Evolutionary conservation across 2,113 vertebrate genomes (phyloP).

Genomic region (Nothocercus nigrocapillus): DNA sequence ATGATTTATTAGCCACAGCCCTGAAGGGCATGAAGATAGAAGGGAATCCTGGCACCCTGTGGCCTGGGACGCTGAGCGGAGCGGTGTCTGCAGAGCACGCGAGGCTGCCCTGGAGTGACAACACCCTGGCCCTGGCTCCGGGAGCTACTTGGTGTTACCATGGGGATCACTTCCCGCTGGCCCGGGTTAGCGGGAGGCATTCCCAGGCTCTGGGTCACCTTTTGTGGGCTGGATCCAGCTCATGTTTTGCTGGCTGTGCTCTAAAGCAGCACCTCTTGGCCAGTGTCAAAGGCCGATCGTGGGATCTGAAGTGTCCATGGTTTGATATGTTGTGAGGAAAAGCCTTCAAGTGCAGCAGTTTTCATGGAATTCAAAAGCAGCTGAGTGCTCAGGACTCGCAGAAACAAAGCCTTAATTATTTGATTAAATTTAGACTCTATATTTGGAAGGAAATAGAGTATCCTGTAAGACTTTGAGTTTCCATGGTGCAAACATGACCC

Average conservation of each 20-base stretch:
- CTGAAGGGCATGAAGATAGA: background rate
- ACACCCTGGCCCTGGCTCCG: background rate
- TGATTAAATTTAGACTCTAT: background rate
- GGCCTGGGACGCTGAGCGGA: background rate
- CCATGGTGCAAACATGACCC: background rate
- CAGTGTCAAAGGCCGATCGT: background rate
- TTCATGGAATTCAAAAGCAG: background rate
- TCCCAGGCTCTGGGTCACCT: background rate
- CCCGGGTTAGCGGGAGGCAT: background rate
- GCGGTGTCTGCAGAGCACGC: rapidly evolving
- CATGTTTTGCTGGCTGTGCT: background rate
- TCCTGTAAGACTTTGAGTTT: constrained; percentile 4
- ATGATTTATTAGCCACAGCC: background rate
- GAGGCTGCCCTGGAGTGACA: background rate
- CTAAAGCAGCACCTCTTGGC: background rate
- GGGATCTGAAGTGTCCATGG: background rate
- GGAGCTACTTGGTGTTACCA: background rate
- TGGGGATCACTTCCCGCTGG: background rate
- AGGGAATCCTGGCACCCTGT: background rate
- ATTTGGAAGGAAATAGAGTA: background rate
- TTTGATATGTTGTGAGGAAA: background rate
- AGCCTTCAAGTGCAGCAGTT: background rate
- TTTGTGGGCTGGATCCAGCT: background rate
- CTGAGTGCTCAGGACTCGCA: background rate
- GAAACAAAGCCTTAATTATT: background rate